Base-by-base conservation (phyloP, 2,888 invertebrate genomes). In the Notodonta dromedarius region DNA sequence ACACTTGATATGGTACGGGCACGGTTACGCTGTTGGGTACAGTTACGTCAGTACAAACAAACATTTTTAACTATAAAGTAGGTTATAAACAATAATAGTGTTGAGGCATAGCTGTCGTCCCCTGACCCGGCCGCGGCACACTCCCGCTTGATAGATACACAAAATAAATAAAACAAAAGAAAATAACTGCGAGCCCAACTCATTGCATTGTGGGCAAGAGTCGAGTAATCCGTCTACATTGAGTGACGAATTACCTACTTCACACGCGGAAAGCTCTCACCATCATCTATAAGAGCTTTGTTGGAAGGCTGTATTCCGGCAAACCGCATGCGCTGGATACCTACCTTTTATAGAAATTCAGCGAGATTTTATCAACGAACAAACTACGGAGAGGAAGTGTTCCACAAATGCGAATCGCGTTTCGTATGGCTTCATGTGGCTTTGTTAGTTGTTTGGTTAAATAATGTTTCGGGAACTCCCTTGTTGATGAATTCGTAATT, bases 201-300 rank as follows among this genome's bases (percentile, higher is more conserved):
- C 67, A 63, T 70, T 72, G 67, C 67, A 63, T 70, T 72, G 67
- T 68, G 71, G 70, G 71, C 66, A 69, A 7, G 73, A 40, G 24
- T 24, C 6, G 54, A 77, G 77, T 75, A 74, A 84, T 83, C 78
- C 72, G 74, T 82, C 79, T 79, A 77, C 71, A 69, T 67, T 71
- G 76, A 80, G 77, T 82, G 81, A 83, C 75, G 78, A 77, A 84
- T 84, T 76, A 77, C 74, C 73, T 73, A 68, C 76, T 74, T 67
- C 71, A 70, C 66, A 65, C 62, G 66, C 63, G 61, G 64, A 68
- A 64, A 74, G 67, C 78, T 75, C 70, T 71, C 71, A 67, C 65
- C 60, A 67, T 74, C 76, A 78, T 76, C 75, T 80, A 77, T 67
- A 39, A 54, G 39, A n/a, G 54, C 54, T 54, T 54, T 54, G 54